These are phyloP conservation scores for Strix uralensis DNA, from an alignment of 2,113 vertebrate species.

Conservation along the genomic window DNA sequence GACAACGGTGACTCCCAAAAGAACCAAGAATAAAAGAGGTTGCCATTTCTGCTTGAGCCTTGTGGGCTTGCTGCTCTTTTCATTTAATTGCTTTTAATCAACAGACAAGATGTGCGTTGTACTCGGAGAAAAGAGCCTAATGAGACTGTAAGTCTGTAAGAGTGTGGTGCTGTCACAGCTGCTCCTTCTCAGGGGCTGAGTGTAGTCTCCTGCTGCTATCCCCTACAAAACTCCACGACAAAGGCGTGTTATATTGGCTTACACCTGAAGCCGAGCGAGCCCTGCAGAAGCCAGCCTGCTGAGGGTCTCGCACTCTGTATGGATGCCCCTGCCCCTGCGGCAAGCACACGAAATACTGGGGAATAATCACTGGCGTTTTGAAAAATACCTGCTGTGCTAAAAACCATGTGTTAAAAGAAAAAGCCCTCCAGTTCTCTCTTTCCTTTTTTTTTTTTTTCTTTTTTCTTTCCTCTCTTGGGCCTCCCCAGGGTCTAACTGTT, in stretches of 20 bases:
- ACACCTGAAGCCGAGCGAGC: neutral
- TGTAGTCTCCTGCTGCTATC: neutral
- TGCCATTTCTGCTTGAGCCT: neutral
- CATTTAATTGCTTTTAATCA: neutral
- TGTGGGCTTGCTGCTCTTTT: neutral
- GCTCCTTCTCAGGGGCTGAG: accelerated
- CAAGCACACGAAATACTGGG: accelerated
- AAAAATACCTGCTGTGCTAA: neutral
- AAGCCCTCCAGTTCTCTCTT: neutral
- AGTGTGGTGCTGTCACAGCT: neutral
- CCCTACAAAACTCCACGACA: neutral
- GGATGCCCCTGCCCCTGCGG: neutral
- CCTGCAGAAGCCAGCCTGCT: neutral
- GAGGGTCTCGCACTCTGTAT: neutral
- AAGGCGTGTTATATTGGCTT: neutral
- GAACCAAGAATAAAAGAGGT: neutral
- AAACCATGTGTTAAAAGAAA: neutral
- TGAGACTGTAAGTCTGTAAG: neutral
- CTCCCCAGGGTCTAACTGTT: constrained; percentile 39
- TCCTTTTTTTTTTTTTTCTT: neutral
- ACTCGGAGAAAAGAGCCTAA: neutral
- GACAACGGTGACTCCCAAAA: neutral
- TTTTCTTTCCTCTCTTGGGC: neutral
- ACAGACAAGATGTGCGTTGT: neutral
- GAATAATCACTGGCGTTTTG: neutral